These are phyloP conservation scores for Thamnophis sirtalis DNA, from an alignment of 2,113 vertebrate genomes.

Conservation along the genomic window DNA sequence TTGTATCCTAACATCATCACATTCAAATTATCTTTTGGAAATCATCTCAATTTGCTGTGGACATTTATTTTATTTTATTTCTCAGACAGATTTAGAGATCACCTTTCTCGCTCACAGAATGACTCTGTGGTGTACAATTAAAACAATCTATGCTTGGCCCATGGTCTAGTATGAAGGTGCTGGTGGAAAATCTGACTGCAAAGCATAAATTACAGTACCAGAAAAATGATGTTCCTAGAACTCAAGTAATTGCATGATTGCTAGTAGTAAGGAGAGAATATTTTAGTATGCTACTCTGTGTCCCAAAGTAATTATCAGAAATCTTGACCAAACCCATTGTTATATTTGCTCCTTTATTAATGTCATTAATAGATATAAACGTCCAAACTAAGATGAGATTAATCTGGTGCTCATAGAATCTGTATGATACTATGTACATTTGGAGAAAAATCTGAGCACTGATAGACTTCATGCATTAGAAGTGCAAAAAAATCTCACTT, in stretches of 20 bases:
- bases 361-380: neutral
- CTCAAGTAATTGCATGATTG: neutral
- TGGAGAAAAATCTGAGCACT: neutral
- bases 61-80: neutral
- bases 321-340: neutral
- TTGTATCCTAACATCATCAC: neutral
- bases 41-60: neutral
- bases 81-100: neutral
- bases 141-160: neutral
- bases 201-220: neutral
- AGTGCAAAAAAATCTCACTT: conserved; percentile 24
- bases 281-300: neutral
- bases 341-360: neutral
- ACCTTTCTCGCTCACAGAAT: neutral
- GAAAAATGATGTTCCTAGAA: neutral
- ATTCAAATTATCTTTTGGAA: neutral
- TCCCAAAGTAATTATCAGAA: neutral
- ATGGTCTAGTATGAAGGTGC: neutral
- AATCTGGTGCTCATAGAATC: conserved; percentile 4
- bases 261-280: neutral
- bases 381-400: conserved; percentile 4
- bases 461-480: neutral
- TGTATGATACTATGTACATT: neutral
- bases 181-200: neutral
- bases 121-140: neutral